Conservation (phyloP, 2,797 vertebrate species). For the Macropus fuliginosus region DNA sequence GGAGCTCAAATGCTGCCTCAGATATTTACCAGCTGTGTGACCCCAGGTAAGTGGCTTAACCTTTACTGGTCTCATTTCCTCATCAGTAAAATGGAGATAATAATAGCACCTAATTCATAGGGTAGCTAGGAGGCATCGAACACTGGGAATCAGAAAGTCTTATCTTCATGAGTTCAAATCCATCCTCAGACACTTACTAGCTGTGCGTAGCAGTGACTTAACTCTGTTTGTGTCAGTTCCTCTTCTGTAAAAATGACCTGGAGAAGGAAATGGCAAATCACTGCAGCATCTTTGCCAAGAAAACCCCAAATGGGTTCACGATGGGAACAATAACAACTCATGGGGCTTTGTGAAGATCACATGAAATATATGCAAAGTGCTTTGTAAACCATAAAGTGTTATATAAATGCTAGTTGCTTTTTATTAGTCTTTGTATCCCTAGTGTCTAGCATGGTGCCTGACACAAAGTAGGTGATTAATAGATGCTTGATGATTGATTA, state of each 20-base stretch:
- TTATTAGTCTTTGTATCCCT: not conserved
- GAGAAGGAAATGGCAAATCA: not conserved
- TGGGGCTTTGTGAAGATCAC: not conserved
- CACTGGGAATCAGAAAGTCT: not conserved
- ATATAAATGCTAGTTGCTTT: not conserved
- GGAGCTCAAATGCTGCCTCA: not conserved
- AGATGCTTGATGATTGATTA: not conserved
- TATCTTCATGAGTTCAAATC: not conserved
- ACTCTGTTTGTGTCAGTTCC: not conserved
- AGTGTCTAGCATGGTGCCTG: not conserved
- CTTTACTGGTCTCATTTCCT: not conserved
- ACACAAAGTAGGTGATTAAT: not conserved
- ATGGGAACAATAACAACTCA: not conserved
- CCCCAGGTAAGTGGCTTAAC: not conserved
- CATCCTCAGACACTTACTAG: not conserved
- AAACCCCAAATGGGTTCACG: not conserved
- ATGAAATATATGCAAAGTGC: not conserved
- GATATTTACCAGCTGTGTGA: not conserved
- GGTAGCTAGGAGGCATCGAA: not conserved
- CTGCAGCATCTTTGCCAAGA: not conserved
- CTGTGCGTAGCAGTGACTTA: not conserved
- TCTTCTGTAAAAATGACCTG: not conserved
- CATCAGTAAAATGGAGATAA: not conserved
- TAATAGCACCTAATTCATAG: not conserved
- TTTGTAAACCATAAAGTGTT: not conserved